A percentile compares a stretch with the other conserved stretches of the same genome.
Evolutionary conservation across 2,113 vertebrate genomes (phyloP).

Genomic region (Podarcis raffonei): DNA sequence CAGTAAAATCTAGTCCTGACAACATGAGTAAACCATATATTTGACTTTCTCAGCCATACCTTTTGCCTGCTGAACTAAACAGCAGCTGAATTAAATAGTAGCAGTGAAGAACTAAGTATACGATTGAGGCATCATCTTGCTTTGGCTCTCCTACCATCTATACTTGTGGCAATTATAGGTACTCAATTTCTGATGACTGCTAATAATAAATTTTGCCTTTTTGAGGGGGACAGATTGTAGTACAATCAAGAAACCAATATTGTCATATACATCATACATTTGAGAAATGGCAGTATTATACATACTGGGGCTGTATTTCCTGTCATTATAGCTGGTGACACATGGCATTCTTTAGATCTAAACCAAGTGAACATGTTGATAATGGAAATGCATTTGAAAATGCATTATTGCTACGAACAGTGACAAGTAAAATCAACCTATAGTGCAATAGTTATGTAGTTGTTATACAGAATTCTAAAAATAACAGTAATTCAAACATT

Average conservation of each 20-base stretch:
- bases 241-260: neutral
- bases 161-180: neutral
- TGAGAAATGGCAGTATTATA: constrained; percentile 17
- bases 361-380: neutral
- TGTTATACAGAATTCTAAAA: neutral
- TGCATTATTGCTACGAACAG: neutral
- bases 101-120: constrained; percentile 11
- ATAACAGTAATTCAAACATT: neutral
- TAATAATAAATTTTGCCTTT: neutral
- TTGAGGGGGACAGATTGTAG: neutral
- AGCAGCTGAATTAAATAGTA: constrained; percentile 34
- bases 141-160: neutral
- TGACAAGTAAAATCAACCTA: constrained; percentile 5
- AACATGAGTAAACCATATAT: neutral
- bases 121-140: neutral
- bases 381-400: neutral
- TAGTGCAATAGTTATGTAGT: neutral
- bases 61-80: neutral
- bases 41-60: neutral
- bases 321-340: constrained; percentile 35
- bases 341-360: neutral
- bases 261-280: constrained; percentile 7
- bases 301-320: constrained; percentile 1
- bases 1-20: neutral
- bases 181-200: neutral